Evolutionary conservation across 2,113 vertebrate species (phyloP), one percentile per base, ranked within the genome.

Genomic region (Desmodus rotundus): DNA sequence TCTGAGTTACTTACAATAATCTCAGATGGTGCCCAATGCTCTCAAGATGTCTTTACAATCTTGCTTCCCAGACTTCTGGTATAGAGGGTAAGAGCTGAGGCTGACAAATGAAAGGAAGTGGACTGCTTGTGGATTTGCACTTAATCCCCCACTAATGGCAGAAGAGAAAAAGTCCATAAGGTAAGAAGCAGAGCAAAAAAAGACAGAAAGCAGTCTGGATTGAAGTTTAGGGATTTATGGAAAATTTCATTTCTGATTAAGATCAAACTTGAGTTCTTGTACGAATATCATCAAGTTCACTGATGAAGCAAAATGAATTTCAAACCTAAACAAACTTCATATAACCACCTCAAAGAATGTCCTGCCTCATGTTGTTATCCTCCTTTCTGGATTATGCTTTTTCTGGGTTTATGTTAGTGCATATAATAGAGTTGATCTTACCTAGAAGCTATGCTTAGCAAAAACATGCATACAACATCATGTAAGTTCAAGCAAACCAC

Each of bases 171-270:
- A 15, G 47, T 52, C 54, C 41, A 70, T 45, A 78, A 73, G 15
- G 36, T 63, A 15, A 78, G 74, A 94, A 85, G 26, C 38, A 63
- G 65, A 72, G 20, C 17, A 91, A 70, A 78, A 7, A 72, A 81
- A 68, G 10, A 47, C 19, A 86, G 26, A 28, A 83, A 52, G 9
- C 31, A 58, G 16, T 2, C 3, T 89, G 36, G 36, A n/a, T 7
- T 80, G 50, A 83, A 80, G 17, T 54, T 76, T 73, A 54, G 68
- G 33, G 15, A 19, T 87, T 81, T 85, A 70, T 45, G 56, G 26
- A 83, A 92, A 89, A 26, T 93, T 86, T 91, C 31, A 41, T 54
- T 87, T 89, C 52, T 86, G 72, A 72, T 67, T 87, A 74, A 91
- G 61, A 81, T 83, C 19, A 91, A 87, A 73, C 36, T 87, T 84